Evolutionary conservation across 2,113 vertebrate species (phyloP).

Genomic region (Plecotus auritus): DNA sequence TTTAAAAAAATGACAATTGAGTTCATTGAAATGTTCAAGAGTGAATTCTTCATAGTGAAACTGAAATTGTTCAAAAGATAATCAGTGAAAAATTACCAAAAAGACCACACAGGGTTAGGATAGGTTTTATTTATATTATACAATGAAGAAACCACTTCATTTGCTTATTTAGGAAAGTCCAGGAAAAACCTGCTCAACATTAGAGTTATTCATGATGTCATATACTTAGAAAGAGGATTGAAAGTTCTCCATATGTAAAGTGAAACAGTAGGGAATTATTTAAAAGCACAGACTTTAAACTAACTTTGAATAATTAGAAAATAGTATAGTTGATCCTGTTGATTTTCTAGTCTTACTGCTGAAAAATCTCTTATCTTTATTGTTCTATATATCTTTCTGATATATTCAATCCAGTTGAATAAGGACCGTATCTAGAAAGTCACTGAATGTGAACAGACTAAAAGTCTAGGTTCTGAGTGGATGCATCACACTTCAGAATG

Average conservation of each 20-base stretch:
- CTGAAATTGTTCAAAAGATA: neutral
- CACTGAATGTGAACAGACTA: neutral
- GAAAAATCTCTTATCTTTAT: neutral
- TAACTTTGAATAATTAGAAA: neutral
- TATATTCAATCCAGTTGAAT: neutral
- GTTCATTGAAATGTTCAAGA: slow-evolving; percentile 28
- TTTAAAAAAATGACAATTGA: neutral
- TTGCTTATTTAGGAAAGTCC: neutral
- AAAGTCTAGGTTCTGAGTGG: neutral
- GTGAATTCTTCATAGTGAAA: neutral
- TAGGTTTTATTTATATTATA: neutral
- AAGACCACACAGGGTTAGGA: neutral
- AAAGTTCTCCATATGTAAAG: neutral
- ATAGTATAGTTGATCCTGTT: neutral
- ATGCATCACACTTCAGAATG: neutral
- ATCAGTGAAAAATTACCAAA: slow-evolving; percentile 26
- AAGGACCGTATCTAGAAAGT: neutral
- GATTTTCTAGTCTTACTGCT: neutral
- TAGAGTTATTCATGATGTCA: neutral
- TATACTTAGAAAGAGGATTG: neutral
- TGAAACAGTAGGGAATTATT: neutral
- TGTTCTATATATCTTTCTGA: neutral
- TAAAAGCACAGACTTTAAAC: neutral
- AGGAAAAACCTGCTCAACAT: neutral
- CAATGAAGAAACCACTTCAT: neutral